Conservation (phyloP, 2,888 invertebrate genomes). For the Petrolisthes cinctipes region DNA sequence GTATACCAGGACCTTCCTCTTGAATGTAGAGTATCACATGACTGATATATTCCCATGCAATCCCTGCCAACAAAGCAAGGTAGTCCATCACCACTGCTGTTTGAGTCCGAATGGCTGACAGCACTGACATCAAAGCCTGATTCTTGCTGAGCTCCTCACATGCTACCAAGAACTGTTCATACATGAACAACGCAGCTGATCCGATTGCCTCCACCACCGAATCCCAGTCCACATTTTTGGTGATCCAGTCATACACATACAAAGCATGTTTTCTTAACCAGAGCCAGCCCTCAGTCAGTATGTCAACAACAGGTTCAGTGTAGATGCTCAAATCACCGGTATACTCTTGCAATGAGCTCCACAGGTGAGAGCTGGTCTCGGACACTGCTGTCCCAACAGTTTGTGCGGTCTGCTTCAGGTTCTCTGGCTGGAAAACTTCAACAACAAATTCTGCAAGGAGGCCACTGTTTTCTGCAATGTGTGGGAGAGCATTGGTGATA, state of each 20-base stretch:
- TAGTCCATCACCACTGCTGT: constrained; percentile 15
- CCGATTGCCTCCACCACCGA: constrained; percentile 18
- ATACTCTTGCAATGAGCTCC: constrained; percentile 27
- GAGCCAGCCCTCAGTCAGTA: background rate
- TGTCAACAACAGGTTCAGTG: constrained; percentile 28
- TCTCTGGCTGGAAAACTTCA: constrained; percentile 55
- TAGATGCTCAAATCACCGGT: constrained; percentile 43
- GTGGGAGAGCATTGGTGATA: constrained; percentile 45
- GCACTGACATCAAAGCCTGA: constrained; percentile 36
- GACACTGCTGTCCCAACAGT: constrained; percentile 21
- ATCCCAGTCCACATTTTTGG: constrained; percentile 50
- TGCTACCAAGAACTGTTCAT: constrained; percentile 49
- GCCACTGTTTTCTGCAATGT: constrained; percentile 33
- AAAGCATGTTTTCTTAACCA: constrained; percentile 27
- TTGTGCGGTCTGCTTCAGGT: constrained; percentile 46
- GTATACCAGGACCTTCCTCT: constrained; percentile 44
- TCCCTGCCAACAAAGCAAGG: constrained; percentile 18
- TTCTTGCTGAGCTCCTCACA: constrained; percentile 50
- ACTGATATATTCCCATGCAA: constrained; percentile 18
- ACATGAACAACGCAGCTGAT: constrained; percentile 29
- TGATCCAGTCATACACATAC: constrained; percentile 38
- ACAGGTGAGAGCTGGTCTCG: constrained; percentile 23
- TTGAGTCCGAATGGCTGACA: constrained; percentile 18
- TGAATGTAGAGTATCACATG: constrained; percentile 40
- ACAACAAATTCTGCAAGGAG: constrained; percentile 33